Conservation (phyloP, 2,113 vertebrate species). For the Marmota monax region DNA sequence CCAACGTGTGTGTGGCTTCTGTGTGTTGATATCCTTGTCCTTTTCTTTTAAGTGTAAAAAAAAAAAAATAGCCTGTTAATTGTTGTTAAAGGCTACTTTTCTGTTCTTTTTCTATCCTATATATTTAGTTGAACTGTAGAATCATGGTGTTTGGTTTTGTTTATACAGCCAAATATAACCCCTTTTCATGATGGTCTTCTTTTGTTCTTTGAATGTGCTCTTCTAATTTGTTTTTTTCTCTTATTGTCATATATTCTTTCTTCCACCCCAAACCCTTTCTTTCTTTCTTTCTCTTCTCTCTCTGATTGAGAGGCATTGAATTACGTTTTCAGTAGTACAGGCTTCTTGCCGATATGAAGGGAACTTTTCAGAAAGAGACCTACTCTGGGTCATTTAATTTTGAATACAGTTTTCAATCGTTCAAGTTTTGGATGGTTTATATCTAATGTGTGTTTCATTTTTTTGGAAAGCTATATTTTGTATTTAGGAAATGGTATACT, state of each 20-base stretch:
- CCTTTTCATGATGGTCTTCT: conserved; percentile 63
- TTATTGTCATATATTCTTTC: conserved; percentile 73
- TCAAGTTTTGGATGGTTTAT: conserved; percentile 94
- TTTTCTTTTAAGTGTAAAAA: conserved; percentile 81
- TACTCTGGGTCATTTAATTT: conserved; percentile 91
- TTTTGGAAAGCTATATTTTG: conserved; percentile 94
- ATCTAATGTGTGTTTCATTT: conserved; percentile 94
- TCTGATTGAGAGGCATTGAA: conserved; percentile 90
- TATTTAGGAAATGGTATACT: conserved; percentile 93
- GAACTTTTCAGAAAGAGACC: conserved; percentile 93
- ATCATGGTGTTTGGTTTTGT: conserved; percentile 83
- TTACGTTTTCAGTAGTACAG: conserved; percentile 92
- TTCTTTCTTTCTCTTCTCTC: conserved; percentile 81
- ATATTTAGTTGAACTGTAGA: conserved; percentile 82
- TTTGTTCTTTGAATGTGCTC: conserved; percentile 71
- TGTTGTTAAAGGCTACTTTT: conserved; percentile 75
- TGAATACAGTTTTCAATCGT: conserved; percentile 93
- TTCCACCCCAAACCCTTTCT: conserved; percentile 66
- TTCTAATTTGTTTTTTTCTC: conserved; percentile 72
- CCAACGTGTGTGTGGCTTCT: conserved; percentile 70
- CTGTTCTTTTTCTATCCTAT: conserved; percentile 73
- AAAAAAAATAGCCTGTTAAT: conserved; percentile 83
- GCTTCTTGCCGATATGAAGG: conserved; percentile 93
- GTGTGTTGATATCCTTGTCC: conserved; percentile 74
- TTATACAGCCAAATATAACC: conserved; percentile 64